Evolutionary conservation across 37 sponge, comb jelly and placozoan species (phyloP).

Genomic region (Chondrilla cf. caribensis): DNA sequence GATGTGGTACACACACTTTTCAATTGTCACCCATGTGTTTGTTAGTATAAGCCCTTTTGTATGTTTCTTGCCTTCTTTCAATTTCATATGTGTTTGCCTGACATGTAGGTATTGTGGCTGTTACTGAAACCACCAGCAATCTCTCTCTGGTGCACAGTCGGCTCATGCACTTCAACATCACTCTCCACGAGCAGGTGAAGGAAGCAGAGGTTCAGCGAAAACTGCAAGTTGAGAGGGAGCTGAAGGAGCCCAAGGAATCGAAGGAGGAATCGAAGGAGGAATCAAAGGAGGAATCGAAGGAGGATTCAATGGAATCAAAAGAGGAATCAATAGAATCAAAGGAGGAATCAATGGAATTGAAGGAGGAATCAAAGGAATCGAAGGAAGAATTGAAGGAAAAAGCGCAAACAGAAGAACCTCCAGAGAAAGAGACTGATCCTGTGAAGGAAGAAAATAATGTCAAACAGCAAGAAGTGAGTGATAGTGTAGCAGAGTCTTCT

Average conservation of each 20-base stretch:
- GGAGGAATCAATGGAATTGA: not conserved
- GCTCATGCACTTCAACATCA: conserved; percentile 61
- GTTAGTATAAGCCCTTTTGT: not conserved
- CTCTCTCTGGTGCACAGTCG: conserved; percentile 55
- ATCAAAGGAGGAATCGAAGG: too few relatives aligned
- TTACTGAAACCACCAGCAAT: conserved; percentile 33
- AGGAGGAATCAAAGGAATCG: not conserved
- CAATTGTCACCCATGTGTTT: not conserved
- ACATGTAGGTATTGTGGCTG: conserved; percentile 5
- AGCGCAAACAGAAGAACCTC: too few relatives aligned
- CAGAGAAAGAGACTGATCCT: not conserved
- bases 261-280: too few relatives aligned
- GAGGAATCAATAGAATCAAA: not conserved
- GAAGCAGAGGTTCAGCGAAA: conserved; percentile 16
- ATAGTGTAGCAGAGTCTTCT: not conserved
- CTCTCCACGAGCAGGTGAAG: conserved; percentile 60
- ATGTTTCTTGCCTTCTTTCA: not conserved
- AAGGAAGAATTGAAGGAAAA: not conserved
- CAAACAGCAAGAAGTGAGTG: not conserved
- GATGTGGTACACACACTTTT: too few relatives aligned
- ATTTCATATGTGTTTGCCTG: not conserved
- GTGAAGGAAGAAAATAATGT: not conserved
- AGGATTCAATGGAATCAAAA: not conserved
- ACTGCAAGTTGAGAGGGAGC: too few relatives aligned
- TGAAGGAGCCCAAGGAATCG: not conserved